phyloP scores from a whole-genome alignment of 2,113 vertebrate genomes.

The Vulpes lagopus region DNA sequence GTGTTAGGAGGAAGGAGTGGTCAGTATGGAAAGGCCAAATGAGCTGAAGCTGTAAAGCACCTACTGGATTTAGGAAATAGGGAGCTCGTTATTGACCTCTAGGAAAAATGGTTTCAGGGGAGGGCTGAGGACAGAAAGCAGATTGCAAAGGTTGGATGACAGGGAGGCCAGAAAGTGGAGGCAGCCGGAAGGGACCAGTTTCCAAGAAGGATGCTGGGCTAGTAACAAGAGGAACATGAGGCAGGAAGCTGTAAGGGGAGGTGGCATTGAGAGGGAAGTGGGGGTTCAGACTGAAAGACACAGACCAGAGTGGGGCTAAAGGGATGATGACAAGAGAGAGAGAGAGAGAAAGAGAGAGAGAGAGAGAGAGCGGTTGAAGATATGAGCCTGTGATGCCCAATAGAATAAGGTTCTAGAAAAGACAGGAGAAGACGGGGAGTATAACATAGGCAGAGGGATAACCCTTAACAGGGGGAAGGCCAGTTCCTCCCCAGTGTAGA shows the following conservation, averaged over 20 bases:
- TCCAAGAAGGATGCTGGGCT: background rate
- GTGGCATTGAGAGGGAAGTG: background rate
- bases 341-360: too few relatives aligned
- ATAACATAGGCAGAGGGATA: background rate
- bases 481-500: background rate
- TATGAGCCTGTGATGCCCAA: background rate
- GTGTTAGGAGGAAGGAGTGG: background rate
- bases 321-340: rapidly evolving
- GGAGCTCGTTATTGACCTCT: background rate
- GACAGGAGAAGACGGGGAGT: background rate
- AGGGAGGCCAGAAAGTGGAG: background rate
- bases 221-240: background rate
- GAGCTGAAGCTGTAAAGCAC: background rate
- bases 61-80: background rate
- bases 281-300: background rate
- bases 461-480: background rate
- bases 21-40: background rate
- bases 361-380: background rate
- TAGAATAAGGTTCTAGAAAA: background rate
- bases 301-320: too few relatives aligned
- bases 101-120: background rate
- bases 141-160: background rate
- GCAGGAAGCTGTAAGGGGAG: background rate
- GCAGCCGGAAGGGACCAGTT: background rate
- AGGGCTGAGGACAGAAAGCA: background rate